Base-by-base conservation (phyloP, 2,888 invertebrate genomes). In the Halictus quadricinctus region DNA sequence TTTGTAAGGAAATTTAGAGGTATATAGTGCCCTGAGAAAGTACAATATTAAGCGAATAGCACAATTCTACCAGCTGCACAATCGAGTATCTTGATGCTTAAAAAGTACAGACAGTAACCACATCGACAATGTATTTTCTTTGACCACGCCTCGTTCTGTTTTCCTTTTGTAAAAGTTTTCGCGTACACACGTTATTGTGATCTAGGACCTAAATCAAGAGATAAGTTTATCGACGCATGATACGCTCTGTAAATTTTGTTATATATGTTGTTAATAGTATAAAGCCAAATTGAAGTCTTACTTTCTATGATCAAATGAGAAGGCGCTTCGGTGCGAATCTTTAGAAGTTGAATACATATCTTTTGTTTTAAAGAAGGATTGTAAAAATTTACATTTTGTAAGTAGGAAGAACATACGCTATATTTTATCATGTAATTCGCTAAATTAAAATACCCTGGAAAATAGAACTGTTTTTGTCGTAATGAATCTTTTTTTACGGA, bases 381-480 rank as follows among this genome's bases (percentile, higher is more conserved):
- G 83, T 87, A 83, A 83, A 88, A 84, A 83, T 84, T 85, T 77
- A 85, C 80, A 89, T 86, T 90, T 85, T 87, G 80, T 88, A 88
- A 80, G 85, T 81, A 88, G 78, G 74, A 80, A 80, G 58, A 79
- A 60, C 86, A 88, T 88, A 91, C 29, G 64, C 85, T 88, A 87
- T 87, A 92, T 93, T 92, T 93, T 91, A 92, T 90, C 90, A 91
- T 93, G 91, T 93, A 93, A 92, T 92, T 91, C 90, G 88, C 81
- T 89, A 90, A 91, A 93, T 92, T 92, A 92, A 92, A 92, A 91
- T 89, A 88, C 88, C 86, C 90, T 88, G 81, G 85, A 92, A 70
- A 91, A 90, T 91, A 86, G 87, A 90, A 90, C 88, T 84, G 89
- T 88, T 87, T 90, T 89, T 78, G 87, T 91, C 89, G 87, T 83